Evolutionary conservation across 2,113 vertebrate genomes (phyloP).

Genomic region (Sciurus niger): DNA sequence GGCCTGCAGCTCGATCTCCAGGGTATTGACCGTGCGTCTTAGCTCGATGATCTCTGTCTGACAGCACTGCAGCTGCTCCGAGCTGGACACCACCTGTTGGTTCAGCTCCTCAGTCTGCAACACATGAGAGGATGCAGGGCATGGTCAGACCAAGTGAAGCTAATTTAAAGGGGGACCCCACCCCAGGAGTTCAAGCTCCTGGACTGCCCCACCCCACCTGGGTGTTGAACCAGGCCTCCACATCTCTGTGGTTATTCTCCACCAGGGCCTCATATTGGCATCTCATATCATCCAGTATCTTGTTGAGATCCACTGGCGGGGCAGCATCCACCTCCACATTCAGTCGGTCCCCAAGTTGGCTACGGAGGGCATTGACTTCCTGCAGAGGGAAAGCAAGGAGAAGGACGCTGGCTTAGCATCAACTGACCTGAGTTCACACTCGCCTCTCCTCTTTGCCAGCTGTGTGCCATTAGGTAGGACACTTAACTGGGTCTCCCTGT

Average conservation of each 20-base stretch:
- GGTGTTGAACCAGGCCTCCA: conserved; percentile 90
- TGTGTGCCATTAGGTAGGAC: not conserved
- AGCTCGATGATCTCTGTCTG: conserved; percentile 85
- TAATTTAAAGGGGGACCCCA: conserved; percentile 83
- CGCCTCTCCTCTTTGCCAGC: not conserved
- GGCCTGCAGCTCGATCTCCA: conserved; percentile 89
- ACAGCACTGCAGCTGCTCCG: conserved; percentile 84
- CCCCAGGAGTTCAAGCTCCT: conserved; percentile 62
- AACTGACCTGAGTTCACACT: not conserved
- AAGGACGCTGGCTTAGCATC: not conserved
- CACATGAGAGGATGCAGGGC: not conserved
- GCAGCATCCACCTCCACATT: conserved; percentile 92
- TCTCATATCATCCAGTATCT: conserved; percentile 88
- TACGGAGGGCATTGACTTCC: conserved; percentile 91
- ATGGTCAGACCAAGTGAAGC: not conserved
- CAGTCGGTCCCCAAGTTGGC: conserved; percentile 92
- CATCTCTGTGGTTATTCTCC: conserved; percentile 88
- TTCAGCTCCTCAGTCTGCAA: conserved; percentile 85
- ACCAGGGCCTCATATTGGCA: conserved; percentile 91
- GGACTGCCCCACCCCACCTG: conserved; percentile 89
- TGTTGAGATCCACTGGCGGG: conserved; percentile 88
- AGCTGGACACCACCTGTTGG: conserved; percentile 85
- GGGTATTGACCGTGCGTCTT: conserved; percentile 81
- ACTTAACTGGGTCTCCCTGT: not conserved
- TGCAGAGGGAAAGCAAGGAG: conserved; percentile 66